A percentile compares a stretch with the other conserved stretches of the same genome.
phyloP scores from a whole-genome alignment of 2,113 vertebrate species.

The Astatotilapia flaviijosephi region DNA sequence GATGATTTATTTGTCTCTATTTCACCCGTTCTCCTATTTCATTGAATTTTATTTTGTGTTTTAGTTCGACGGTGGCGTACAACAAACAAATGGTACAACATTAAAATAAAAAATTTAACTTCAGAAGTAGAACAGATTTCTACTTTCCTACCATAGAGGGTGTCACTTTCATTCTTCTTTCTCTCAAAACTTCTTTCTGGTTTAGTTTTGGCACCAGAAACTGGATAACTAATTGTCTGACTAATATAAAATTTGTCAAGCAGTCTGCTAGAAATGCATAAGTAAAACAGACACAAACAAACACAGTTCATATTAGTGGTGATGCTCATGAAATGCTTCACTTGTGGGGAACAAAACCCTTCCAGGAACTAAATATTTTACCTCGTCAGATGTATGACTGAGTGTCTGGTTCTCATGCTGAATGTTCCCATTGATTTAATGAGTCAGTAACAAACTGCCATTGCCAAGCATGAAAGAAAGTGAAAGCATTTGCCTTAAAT shows the following conservation, averaged over 20 bases:
- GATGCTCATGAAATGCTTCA: neutral
- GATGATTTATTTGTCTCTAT: neutral
- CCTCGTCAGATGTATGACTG: neutral
- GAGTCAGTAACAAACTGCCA: neutral
- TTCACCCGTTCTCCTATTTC: neutral
- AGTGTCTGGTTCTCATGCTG: neutral
- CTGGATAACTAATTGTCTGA: neutral
- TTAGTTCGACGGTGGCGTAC: accelerated
- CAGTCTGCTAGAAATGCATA: neutral
- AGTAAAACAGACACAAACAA: neutral
- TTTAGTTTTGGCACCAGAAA: neutral
- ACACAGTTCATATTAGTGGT: neutral
- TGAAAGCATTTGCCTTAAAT: neutral
- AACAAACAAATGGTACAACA: neutral
- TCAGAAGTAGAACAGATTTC: neutral
- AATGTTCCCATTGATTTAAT: neutral
- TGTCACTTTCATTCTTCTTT: neutral
- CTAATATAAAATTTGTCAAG: neutral
- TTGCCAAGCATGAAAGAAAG: neutral
- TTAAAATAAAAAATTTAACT: neutral
- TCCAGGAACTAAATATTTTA: neutral
- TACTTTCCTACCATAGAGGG: neutral
- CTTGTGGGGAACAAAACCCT: neutral
- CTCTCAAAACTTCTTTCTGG: neutral
- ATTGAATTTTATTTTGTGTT: neutral